Evolutionary conservation across 2,888 invertebrate genomes (phyloP), one percentile per base, ranked within the genome.

Genomic region (Rhodophaea formosa): DNA sequence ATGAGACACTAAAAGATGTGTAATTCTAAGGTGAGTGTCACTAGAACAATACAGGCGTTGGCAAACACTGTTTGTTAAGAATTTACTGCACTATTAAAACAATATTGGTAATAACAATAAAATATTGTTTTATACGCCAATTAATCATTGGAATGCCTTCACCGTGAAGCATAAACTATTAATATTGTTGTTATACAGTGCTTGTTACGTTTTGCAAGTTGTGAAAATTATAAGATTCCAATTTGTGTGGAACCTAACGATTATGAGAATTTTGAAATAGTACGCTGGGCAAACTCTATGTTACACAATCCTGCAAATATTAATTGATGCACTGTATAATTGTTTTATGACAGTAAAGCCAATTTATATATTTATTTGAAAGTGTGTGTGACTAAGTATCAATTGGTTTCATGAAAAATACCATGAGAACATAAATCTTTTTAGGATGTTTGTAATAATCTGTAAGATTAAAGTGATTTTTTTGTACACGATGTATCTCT

Each of bases 211-310:
- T 35, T n/a, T 12, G 14, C 10, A 35, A 16, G 35, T 51, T 51
- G 51, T 51, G 51, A 35, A 51, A 51, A 51, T 35, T 8, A 51
- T 51, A 51, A 17, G 35, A 35, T 39, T 16, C 51, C 35, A 51
- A 51, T 51, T 51, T 51, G 5, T 51, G 35, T 35, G 51, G 35
- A 51, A 35, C 35, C 35, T 17, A 15, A 39, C 17, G 51, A 39
- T 51, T 51, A 51, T 16, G 35, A 17, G 35, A 8, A 51, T 51
- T 51, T 51, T 35, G 51, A 51, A 51, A 51, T 35, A 30, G 29
- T 47, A 35, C 16, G 51, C 35, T 8, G 17, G 35, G 51, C 16
- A 35, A 35, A 35, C n/a, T 12, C 35, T 17, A 30, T 35, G 12
- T 49, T 35, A 35, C 51, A 35, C 35, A 35, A 35, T 39, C 7